Evolutionary conservation across 2,888 invertebrate species (phyloP).

Genomic region (Eremobia ochroleuca): DNA sequence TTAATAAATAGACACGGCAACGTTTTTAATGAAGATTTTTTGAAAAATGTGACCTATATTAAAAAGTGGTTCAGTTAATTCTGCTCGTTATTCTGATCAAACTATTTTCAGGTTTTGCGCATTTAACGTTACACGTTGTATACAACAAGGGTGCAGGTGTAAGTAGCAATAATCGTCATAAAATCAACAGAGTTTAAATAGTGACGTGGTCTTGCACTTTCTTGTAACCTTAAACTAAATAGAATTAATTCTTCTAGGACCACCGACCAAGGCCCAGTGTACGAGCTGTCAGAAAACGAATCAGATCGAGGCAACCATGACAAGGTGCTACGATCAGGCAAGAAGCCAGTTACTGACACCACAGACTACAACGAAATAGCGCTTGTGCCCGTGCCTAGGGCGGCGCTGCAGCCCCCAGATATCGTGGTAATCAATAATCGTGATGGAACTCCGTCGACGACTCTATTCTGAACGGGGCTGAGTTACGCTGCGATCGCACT

Average conservation of each 20-base stretch:
- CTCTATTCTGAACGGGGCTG: not conserved
- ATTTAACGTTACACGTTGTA: too few species aligned
- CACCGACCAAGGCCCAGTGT: conserved; percentile 80
- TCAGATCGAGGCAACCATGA: conserved; percentile 59
- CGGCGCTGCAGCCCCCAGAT: conserved; percentile 71
- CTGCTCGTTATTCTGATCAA: too few species aligned
- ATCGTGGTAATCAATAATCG: conserved; percentile 78
- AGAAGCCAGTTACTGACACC: conserved; percentile 66
- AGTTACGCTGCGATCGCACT: too few species aligned
- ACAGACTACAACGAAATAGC: conserved; percentile 70
- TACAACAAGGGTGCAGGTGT: not conserved
- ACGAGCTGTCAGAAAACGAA: conserved; percentile 79
- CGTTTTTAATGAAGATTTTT: too few species aligned
- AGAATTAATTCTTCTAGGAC: conserved; percentile 64
- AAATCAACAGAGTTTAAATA: not conserved
- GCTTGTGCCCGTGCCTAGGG: conserved; percentile 41
- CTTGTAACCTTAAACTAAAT: not conserved
- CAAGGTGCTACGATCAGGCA: conserved; percentile 71
- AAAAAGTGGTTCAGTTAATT: too few species aligned
- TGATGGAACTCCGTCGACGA: conserved; percentile 7
- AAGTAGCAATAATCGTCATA: not conserved
- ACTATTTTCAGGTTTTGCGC: too few species aligned
- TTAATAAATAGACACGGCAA: too few species aligned
- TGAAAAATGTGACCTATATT: too few species aligned
- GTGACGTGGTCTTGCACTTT: not conserved